A percentile compares a stretch with the other conserved stretches of the same genome.
phyloP scores from a whole-genome alignment of 2,797 vertebrate species.

The Poeciliopsis paucimaculata region DNA sequence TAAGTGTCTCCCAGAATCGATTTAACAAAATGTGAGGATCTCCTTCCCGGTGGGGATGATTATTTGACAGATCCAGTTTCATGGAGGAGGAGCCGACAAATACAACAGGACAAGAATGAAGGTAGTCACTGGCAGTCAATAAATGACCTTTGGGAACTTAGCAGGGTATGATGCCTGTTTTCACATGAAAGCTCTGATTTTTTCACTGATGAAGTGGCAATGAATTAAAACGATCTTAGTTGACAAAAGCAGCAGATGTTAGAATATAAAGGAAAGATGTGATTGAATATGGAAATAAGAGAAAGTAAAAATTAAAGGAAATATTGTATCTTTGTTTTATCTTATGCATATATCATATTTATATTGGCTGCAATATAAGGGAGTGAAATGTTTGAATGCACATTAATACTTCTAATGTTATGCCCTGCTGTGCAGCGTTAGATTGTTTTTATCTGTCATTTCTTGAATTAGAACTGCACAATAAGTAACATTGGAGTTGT shows the following conservation, averaged over 20 bases:
- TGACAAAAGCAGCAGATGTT: constrained; percentile 32
- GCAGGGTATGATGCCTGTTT: constrained; percentile 58
- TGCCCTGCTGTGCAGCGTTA: too few relatives aligned
- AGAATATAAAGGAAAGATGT: constrained; percentile 20
- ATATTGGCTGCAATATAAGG: not conserved
- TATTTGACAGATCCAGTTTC: constrained; percentile 70
- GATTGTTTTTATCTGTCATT: not conserved
- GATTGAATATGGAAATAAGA: constrained; percentile 1
- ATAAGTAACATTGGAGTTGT: not conserved
- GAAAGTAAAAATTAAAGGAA: not conserved
- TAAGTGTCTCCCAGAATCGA: constrained; percentile 64
- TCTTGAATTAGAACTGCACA: not conserved
- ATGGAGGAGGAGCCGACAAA: constrained; percentile 60
- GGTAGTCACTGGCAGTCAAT: constrained; percentile 74
- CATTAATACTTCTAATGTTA: not conserved
- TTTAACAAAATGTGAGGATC: constrained; percentile 69
- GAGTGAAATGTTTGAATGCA: not conserved
- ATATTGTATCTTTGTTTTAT: not conserved
- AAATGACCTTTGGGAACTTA: constrained; percentile 65
- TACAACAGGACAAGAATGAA: constrained; percentile 60
- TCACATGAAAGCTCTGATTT: constrained; percentile 63
- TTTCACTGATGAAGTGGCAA: constrained; percentile 55
- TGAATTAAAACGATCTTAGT: constrained; percentile 52
- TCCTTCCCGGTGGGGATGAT: constrained; percentile 66
- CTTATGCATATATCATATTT: not conserved